Conservation (phyloP, 1,140 invertebrate genomes). For the Notospermus geniculatus region DNA sequence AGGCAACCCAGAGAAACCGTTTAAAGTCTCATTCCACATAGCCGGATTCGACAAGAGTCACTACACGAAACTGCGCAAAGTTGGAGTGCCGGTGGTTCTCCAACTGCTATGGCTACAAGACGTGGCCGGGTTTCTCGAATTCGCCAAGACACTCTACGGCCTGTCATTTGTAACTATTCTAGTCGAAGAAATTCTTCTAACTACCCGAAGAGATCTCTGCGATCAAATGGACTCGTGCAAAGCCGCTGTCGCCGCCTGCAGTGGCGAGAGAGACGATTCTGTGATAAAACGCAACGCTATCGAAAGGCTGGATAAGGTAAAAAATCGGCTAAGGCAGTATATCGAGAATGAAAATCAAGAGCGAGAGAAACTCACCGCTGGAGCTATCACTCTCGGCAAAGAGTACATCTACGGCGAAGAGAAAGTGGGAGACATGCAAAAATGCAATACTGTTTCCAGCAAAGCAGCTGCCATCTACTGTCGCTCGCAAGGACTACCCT, state of each 20-base stretch:
- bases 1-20: neutral
- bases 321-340: neutral
- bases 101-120: constrained; percentile 6
- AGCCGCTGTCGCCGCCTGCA: constrained; percentile 1
- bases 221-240: constrained; percentile 5
- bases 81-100: neutral
- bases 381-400: constrained; percentile 6
- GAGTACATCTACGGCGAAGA: constrained; percentile 10
- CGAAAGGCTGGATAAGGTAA: neutral
- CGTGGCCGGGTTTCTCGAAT: constrained; percentile 5
- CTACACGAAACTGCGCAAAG: constrained; percentile 8
- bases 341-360: constrained; percentile 8
- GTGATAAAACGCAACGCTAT: constrained; percentile 7
- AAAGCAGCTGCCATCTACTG: constrained; percentile 8
- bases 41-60: constrained; percentile 9
- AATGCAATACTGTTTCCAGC: constrained; percentile 8
- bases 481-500: constrained; percentile 7
- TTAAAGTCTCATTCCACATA: constrained; percentile 8
- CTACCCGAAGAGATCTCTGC: constrained; percentile 6
- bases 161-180: constrained; percentile 2
- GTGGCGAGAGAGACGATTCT: constrained; percentile 7
- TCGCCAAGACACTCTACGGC: constrained; percentile 4
- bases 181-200: constrained; percentile 3
- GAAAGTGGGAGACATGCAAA: constrained; percentile 9
- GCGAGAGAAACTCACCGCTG: constrained; percentile 4